Conservation (phyloP, 2,888 invertebrate species). For the Epinotia nisella region DNA sequence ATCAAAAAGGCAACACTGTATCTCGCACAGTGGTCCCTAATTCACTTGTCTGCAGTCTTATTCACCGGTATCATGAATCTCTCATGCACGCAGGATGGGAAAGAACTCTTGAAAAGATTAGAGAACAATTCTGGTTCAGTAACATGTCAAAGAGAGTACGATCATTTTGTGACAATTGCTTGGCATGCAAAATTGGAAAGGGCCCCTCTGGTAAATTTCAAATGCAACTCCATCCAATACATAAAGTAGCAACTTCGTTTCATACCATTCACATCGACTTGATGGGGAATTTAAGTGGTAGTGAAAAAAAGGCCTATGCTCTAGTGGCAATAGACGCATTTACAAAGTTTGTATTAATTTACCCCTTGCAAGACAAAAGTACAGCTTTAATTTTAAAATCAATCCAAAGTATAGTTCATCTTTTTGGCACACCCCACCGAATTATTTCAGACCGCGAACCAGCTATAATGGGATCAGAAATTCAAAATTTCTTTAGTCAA, state of each 20-base stretch:
- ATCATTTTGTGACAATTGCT: not conserved
- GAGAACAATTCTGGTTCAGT: not conserved
- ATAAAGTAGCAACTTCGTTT: not conserved
- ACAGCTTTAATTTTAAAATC: not conserved
- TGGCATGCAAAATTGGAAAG: not conserved
- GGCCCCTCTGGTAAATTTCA: not conserved
- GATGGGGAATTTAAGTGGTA: not conserved
- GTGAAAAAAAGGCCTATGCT: not conserved
- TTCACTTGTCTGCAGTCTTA: not conserved
- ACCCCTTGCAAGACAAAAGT: not conserved
- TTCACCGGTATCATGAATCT: not conserved
- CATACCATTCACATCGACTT: not conserved
- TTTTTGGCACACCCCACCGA: not conserved
- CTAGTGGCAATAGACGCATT: not conserved
- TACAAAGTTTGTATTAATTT: no score
- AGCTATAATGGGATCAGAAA: not conserved
- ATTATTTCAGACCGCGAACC: not conserved
- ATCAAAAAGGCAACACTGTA: not conserved
- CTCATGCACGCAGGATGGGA: not conserved
- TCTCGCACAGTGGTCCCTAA: not conserved
- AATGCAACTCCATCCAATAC: not conserved
- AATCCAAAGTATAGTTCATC: not conserved
- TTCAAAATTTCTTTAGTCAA: not conserved
- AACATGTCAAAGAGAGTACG: no score
- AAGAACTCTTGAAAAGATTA: not conserved